Conservation (phyloP, 2,113 vertebrate genomes). For the Cheilinus undulatus region DNA sequence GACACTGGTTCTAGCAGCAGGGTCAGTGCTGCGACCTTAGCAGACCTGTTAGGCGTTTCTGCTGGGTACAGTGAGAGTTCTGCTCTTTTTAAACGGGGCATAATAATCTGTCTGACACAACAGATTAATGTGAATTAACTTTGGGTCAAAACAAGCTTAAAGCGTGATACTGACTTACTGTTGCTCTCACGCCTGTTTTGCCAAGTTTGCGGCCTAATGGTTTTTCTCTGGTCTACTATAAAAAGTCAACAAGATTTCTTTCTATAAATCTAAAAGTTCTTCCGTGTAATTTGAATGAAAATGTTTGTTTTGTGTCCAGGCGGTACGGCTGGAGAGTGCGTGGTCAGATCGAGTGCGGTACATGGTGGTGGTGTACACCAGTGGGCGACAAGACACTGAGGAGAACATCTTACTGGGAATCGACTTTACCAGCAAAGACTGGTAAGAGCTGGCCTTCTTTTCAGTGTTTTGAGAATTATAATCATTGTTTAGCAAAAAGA, state of each 20-base stretch:
- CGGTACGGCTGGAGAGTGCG: constrained; percentile 93
- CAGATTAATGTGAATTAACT: background rate
- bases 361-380: constrained; percentile 98
- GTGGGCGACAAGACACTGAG: constrained; percentile 94
- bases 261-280: background rate
- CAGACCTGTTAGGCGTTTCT: constrained; percentile 1
- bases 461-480: background rate
- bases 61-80: constrained; percentile 1
- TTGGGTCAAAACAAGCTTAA: background rate
- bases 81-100: background rate
- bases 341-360: constrained; percentile 95
- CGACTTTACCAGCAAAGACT: constrained; percentile 96
- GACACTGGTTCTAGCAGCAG: constrained; percentile 9
- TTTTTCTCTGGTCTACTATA: background rate
- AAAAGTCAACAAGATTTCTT: constrained; percentile 5
- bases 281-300: constrained; percentile 7
- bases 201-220: too few species aligned
- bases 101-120: background rate
- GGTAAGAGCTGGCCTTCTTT: constrained; percentile 76
- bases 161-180: background rate
- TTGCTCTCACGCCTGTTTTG: background rate
- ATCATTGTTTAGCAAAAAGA: background rate
- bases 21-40: background rate
- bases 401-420: constrained; percentile 97
- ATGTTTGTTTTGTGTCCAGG: constrained; percentile 78